Percentiles rank a stretch among this genome's conserved stretches.
These are phyloP conservation scores for Bombus pyrosoma DNA, from an alignment of 1,140 invertebrate species.

Conservation along the genomic window DNA sequence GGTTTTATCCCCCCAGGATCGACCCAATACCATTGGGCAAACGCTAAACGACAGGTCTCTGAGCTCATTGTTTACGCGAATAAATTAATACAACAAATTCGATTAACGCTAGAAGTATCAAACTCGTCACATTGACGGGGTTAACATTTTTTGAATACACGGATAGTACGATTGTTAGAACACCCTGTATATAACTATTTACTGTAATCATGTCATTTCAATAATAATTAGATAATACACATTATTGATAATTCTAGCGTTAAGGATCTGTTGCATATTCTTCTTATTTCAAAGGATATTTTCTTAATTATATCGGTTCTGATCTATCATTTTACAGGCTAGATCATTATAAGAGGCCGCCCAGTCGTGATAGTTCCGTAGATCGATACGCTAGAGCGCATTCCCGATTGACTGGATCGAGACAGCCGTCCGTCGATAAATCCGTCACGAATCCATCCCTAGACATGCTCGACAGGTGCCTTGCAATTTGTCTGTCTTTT, in stretches of 20 bases:
- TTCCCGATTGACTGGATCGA: constrained; percentile 83
- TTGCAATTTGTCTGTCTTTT: not conserved
- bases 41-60: constrained; percentile 78
- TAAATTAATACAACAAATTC: too few relatives aligned
- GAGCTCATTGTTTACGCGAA: not conserved
- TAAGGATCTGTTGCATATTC: not conserved
- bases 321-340: constrained; percentile 81
- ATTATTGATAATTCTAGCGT: not conserved
- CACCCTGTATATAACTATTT: too few relatives aligned
- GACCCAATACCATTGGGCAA: constrained; percentile 78
- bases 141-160: too few relatives aligned
- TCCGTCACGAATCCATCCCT: constrained; percentile 76
- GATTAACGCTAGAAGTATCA: not conserved
- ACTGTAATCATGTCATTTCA: too few relatives aligned
- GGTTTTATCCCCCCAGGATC: constrained; percentile 77
- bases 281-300: too few relatives aligned
- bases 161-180: too few relatives aligned
- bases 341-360: constrained; percentile 96
- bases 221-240: too few relatives aligned
- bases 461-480: constrained; percentile 80
- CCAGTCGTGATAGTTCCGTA: constrained; percentile 93
- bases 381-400: constrained; percentile 89
- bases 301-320: not conserved
- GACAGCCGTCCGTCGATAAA: constrained; percentile 90
- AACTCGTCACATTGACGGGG: too few relatives aligned